Base-by-base conservation (phyloP, 2,888 invertebrate species). In the Cheilosia pagana region DNA sequence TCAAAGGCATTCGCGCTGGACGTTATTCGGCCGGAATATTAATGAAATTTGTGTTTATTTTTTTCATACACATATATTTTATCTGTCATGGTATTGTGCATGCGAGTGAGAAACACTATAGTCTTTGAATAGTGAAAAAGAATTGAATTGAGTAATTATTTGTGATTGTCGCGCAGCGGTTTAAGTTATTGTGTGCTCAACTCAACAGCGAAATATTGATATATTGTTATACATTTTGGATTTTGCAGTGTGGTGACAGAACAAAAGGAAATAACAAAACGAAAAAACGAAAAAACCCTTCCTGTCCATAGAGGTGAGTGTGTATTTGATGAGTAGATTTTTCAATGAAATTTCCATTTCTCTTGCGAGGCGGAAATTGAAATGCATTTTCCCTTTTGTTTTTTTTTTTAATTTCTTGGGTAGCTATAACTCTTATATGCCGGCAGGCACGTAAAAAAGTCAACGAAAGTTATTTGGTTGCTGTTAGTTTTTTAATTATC, bases 341-440 rank as follows among this genome's bases (percentile, higher is more conserved):
- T 70, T 65, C 16, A 71, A 71, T 65, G 52, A 59, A 77, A 78
- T 63, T 68, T 77, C 60, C 72, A 74, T 63, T 74, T 78, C 78
- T 39, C 65, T 71, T 82, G 59, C 53, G 12, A 19, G 25, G 35
- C 28, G 72, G 82, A 62, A 71, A 74, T 70, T 57, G 41, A 67
- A 76, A 81, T 81, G 85, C 85, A 75, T 75, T 85, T 81, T 81
- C 60, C 71, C 52, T 70, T 79, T 79, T 75, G 48, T 75, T 76
- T 70, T 79, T 79, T 75, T 43, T 75, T 76, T 63, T 35, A 28
- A n/a, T 57, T 21, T 31, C 35, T 39, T 41, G 14, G 2, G 0
- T 14, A 12, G 16, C 16, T 23, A 14, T 63, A 67, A 72, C 41
- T 70, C 57, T n/a, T n/a, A 2, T 0, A 68, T 60, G 31, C 65